Evolutionary conservation across 2,797 vertebrate species (phyloP).

Genomic region (Triplophysa bombifrons): DNA sequence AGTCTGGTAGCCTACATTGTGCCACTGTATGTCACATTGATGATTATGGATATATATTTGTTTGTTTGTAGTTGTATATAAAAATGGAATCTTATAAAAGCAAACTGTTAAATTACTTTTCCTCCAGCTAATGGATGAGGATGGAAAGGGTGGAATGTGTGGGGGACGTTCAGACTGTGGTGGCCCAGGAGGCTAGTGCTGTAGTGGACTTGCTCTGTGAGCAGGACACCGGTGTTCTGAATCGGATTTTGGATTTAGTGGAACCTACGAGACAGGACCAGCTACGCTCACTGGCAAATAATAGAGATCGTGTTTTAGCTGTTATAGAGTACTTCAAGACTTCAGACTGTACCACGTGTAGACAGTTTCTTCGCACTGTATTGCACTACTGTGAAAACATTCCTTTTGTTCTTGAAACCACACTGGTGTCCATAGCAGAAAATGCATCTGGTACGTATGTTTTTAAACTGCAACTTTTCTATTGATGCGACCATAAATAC

Average conservation of each 20-base stretch:
- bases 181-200: constrained; percentile 65
- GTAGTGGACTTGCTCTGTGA: constrained; percentile 72
- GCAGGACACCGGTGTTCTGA: constrained; percentile 59
- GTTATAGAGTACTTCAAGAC: constrained; percentile 71
- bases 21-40: no score
- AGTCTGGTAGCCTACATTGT: no score
- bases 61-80: not conserved
- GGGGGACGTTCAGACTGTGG: constrained; percentile 56
- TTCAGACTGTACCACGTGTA: constrained; percentile 66
- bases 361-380: constrained; percentile 73
- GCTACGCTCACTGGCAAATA: not conserved
- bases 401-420: constrained; percentile 81
- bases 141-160: constrained; percentile 64
- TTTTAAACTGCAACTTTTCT: not conserved
- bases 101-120: not conserved
- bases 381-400: constrained; percentile 78
- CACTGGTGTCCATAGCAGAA: constrained; percentile 77
- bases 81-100: not conserved
- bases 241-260: constrained; percentile 62
- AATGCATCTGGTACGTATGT: constrained; percentile 47
- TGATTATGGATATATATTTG: no score
- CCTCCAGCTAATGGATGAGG: constrained; percentile 64
- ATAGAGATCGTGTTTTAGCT: constrained; percentile 30
- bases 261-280: constrained; percentile 39
- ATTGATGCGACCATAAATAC: not conserved